Evolutionary conservation across 2,797 vertebrate genomes (phyloP), one percentile per base, ranked within the genome.

Genomic region (Cygnus olor): DNA sequence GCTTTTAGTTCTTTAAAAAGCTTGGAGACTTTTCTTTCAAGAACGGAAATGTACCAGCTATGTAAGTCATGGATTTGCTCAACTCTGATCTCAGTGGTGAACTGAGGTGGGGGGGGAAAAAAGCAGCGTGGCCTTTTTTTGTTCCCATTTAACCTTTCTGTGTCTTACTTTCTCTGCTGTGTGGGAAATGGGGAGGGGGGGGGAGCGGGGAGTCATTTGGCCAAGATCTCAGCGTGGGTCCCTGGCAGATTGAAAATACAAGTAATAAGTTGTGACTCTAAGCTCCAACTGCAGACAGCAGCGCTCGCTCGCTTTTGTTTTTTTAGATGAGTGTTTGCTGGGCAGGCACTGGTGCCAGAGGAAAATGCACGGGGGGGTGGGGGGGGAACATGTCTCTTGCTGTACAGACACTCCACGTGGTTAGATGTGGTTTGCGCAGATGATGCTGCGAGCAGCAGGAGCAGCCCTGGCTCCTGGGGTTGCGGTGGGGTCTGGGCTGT

Each of bases 251-350:
- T 89, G 82, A 85, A 93, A 93, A 91, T 68, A 88, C 79, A 30
- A 93, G 86, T 92, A 93, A 88, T 78, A 92, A 90, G 91, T 88
- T 93, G 38, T 85, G 89, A 94, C 94, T 95, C 58, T 93, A 81
- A 95, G 88, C 94, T 90, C 63, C 32, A 34, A 8, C 72, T 94
- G 92, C 63, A 88, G 94, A 88, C 76, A 89, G 78, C 87, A 61
- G 61, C 1, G 0, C 80, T 94, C 1, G 0, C 69, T 38, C 2
- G 4, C 25, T 19, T 25, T 36, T 57, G 68, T 12, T 10, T 16
- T 54, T 69, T 69, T 10, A 15, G 14, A 3, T 61, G 25, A 11
- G 40, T 68, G 12, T 88, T 91, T 85, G 45, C 57, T 30, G 65
- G 61, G 84, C 2, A 2, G 53, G 30, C 44, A 40, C 40, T 0